Evolutionary conservation across 2,888 invertebrate genomes (phyloP).

Genomic region (Bruchidius siliquastri): DNA sequence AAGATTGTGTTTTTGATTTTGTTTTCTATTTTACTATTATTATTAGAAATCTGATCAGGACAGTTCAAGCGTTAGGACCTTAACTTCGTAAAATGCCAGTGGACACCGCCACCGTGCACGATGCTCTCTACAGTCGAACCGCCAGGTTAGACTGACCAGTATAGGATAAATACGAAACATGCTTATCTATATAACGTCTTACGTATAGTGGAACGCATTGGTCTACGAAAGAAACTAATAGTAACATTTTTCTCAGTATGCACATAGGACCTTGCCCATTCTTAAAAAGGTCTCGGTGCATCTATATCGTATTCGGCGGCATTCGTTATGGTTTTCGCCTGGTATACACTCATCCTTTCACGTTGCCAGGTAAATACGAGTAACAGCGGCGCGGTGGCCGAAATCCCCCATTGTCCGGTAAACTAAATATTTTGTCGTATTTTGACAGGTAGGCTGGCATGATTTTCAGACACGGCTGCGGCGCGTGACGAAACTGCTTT

Average conservation of each 20-base stretch:
- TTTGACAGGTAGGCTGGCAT: constrained; percentile 37
- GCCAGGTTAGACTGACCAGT: too few species aligned
- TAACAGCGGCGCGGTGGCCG: neutral
- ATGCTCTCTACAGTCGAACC: too few species aligned
- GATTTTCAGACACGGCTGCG: constrained; percentile 23
- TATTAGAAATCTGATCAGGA: too few species aligned
- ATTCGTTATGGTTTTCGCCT: neutral
- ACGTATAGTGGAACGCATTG: too few species aligned
- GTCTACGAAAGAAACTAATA: too few species aligned
- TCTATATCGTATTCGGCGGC: neutral
- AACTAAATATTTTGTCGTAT: constrained; percentile 37
- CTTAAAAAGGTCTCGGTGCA: neutral
- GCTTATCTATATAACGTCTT: too few species aligned
- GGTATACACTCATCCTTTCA: neutral
- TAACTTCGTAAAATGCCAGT: too few species aligned
- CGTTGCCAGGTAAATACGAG: neutral
- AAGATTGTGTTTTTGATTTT: too few species aligned
- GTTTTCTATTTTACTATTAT: too few species aligned
- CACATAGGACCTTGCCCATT: neutral
- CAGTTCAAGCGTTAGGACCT: too few species aligned
- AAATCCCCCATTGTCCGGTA: neutral
- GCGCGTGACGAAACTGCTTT: constrained; percentile 2
- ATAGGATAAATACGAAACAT: too few species aligned
- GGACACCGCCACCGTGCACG: too few species aligned
- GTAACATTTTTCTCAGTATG: neutral